Evolutionary conservation across 2,888 invertebrate genomes (phyloP).

Genomic region (Nycteola revayana): DNA sequence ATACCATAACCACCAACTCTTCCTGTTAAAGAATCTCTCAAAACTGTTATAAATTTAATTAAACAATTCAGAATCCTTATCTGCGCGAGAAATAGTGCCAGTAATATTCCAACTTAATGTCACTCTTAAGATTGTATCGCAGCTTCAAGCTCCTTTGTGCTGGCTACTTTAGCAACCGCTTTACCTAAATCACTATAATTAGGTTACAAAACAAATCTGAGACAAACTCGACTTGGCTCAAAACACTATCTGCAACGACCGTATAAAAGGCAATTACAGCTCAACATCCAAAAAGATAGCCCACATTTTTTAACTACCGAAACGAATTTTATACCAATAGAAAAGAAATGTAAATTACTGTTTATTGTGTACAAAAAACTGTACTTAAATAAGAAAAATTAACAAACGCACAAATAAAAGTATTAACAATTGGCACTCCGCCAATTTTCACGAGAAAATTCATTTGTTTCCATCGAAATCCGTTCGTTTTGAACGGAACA

Average conservation of each 20-base stretch:
- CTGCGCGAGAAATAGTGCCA: slow-evolving; percentile 50
- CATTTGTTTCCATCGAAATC: slow-evolving; percentile 45
- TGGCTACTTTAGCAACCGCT: slow-evolving; percentile 41
- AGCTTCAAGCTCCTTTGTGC: slow-evolving; percentile 48
- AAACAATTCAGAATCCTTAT: slow-evolving; percentile 50
- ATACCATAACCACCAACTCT: too few species aligned
- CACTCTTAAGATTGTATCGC: slow-evolving; percentile 54
- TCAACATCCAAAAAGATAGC: slow-evolving; percentile 12
- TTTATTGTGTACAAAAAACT: too few species aligned
- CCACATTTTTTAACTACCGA: too few species aligned
- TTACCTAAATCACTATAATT: slow-evolving; percentile 50
- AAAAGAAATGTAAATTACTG: too few species aligned
- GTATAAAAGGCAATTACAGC: slow-evolving; percentile 8
- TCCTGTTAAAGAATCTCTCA: slow-evolving; percentile 9
- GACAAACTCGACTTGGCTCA: slow-evolving; percentile 24
- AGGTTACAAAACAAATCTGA: slow-evolving; percentile 47
- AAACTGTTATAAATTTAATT: slow-evolving; percentile 43
- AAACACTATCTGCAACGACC: slow-evolving; percentile 4
- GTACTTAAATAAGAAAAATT: not conserved
- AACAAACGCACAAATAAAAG: slow-evolving; percentile 40
- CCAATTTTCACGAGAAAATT: slow-evolving; percentile 44
- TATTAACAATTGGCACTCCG: slow-evolving; percentile 47
- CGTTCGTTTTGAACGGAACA: slow-evolving; percentile 16
- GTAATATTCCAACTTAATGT: slow-evolving; percentile 54
- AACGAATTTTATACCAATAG: too few species aligned